Evolutionary conservation across 1,140 invertebrate genomes (phyloP).

Genomic region (Propsilocerus akamusi): DNA sequence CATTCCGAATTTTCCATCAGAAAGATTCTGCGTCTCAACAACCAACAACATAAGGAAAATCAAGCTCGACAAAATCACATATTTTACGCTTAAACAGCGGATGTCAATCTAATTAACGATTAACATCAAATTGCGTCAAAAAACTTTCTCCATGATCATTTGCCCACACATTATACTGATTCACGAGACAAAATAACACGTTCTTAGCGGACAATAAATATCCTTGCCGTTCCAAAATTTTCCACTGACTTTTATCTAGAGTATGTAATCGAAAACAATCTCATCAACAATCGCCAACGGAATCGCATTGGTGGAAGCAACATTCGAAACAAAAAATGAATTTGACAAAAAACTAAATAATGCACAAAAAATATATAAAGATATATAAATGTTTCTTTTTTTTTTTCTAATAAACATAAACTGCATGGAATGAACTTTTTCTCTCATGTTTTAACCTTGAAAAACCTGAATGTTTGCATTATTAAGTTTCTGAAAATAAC

Average conservation of each 20-base stretch:
- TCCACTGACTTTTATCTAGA: too few species aligned
- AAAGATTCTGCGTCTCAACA: slow-evolving; percentile 8
- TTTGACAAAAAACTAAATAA: too few species aligned
- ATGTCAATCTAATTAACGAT: slow-evolving; percentile 41
- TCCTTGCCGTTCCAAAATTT: slow-evolving; percentile 43
- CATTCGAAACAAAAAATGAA: too few species aligned
- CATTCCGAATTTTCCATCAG: too few species aligned
- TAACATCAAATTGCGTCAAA: slow-evolving; percentile 46
- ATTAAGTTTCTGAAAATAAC: too few species aligned
- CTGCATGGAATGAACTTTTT: too few species aligned
- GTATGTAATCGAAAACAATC: neutral
- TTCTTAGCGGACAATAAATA: slow-evolving; percentile 55
- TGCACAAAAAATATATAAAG: too few species aligned
- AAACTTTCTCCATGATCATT: slow-evolving; percentile 51
- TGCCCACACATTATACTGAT: slow-evolving; percentile 48
- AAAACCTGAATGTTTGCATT: too few species aligned
- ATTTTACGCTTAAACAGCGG: slow-evolving; percentile 39
- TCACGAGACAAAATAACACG: slow-evolving; percentile 43
- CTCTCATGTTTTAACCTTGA: too few species aligned
- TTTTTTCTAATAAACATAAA: too few species aligned
- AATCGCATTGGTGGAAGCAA: neutral
- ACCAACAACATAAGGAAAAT: slow-evolving; percentile 27
- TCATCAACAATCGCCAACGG: neutral
- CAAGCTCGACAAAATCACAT: slow-evolving; percentile 17
- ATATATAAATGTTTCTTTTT: too few species aligned